Evolutionary conservation across 2,888 invertebrate genomes (phyloP).

Genomic region (Trypoxylon attenuatum): DNA sequence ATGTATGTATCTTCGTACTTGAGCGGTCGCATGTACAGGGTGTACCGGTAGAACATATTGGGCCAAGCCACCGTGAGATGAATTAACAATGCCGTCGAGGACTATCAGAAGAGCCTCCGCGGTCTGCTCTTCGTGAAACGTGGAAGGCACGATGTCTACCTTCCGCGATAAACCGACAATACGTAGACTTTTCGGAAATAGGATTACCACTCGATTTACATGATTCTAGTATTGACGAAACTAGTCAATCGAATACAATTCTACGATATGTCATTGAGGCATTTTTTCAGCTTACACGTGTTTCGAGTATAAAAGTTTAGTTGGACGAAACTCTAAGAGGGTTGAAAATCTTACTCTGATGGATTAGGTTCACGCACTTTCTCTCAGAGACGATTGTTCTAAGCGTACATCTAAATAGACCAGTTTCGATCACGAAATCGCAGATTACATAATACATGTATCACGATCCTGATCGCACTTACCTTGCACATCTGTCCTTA

Average conservation of each 20-base stretch:
- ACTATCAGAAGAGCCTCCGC: constrained; percentile 20
- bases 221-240: no score
- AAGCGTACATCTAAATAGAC: constrained; percentile 19
- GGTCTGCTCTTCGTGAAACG: constrained; percentile 26
- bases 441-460: constrained; percentile 14
- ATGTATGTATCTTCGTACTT: constrained; percentile 62
- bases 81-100: constrained; percentile 47
- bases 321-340: no score
- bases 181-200: no score
- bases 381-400: neutral
- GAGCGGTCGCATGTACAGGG: constrained; percentile 61
- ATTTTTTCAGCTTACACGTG: no score
- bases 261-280: no score
- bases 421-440: constrained; percentile 27
- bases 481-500: constrained; percentile 97
- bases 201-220: no score
- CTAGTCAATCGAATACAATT: no score
- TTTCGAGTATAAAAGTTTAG: no score
- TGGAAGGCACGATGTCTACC: constrained; percentile 4
- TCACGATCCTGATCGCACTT: constrained; percentile 71
- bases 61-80: constrained; percentile 53
- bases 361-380: no score
- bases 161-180: no score
- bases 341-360: no score
- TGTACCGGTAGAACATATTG: constrained; percentile 61